Percentiles rank a stretch among this genome's conserved stretches.
Conservation (phyloP, 2,888 invertebrate species). For the Calameuta filiformis region DNA sequence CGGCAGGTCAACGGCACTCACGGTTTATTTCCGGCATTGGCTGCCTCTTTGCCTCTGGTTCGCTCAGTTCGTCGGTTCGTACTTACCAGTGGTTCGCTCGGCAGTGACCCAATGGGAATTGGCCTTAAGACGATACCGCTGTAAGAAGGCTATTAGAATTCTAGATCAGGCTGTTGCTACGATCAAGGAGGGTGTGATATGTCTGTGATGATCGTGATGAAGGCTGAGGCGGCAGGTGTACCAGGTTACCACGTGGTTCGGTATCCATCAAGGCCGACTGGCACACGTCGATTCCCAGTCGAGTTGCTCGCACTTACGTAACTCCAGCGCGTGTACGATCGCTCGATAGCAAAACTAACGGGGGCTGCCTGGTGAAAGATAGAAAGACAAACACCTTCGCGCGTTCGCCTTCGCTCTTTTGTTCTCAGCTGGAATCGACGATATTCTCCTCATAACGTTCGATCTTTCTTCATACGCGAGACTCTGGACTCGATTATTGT, state of each 20-base stretch:
- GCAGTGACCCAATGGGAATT: not conserved
- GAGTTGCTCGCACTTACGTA: not conserved
- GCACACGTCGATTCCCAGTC: not conserved
- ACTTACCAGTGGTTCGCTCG: not conserved
- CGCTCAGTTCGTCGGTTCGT: conserved; percentile 26
- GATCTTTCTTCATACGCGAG: not conserved
- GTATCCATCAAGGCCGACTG: not conserved
- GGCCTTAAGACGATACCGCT: not conserved
- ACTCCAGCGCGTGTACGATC: not conserved
- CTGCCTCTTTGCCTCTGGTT: conserved; percentile 33
- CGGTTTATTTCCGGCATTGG: conserved; percentile 63
- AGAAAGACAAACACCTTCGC: not conserved
- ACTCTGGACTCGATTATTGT: not conserved
- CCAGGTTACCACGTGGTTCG: not conserved
- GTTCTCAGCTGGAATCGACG: not conserved
- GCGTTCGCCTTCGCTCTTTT: not conserved
- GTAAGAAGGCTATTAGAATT: not conserved
- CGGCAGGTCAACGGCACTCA: conserved; percentile 59
- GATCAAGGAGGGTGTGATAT: not conserved
- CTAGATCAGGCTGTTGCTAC: not conserved
- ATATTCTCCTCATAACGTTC: not conserved
- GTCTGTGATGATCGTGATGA: not conserved
- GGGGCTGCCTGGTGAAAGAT: not conserved
- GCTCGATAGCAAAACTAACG: not conserved
- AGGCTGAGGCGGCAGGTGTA: not conserved